Conservation (phyloP, 2,113 vertebrate species). For the Athene noctua region DNA sequence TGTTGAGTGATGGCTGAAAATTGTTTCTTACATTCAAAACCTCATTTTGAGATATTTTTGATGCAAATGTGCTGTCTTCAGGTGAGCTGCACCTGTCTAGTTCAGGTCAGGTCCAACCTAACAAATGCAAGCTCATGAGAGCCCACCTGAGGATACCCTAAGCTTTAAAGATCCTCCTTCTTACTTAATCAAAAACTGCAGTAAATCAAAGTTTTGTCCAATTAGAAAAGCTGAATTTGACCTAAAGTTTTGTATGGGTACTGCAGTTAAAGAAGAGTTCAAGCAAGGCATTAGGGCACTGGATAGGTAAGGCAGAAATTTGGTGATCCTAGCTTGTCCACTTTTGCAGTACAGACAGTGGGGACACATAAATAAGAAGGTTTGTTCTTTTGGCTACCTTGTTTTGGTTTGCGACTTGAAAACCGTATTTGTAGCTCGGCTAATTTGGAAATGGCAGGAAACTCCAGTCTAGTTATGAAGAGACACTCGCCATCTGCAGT, state of each 20-base stretch:
- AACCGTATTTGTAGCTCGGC: slow-evolving; percentile 47
- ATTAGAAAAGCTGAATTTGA: background rate
- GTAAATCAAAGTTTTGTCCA: background rate
- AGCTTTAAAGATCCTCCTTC: background rate
- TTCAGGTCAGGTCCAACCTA: background rate
- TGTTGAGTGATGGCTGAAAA: background rate
- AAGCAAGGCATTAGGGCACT: background rate
- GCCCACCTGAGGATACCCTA: background rate
- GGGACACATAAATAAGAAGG: background rate
- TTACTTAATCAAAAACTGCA: background rate
- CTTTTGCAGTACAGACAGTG: background rate
- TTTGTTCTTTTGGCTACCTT: slow-evolving; percentile 4
- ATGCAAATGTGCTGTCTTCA: background rate
- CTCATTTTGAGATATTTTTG: background rate
- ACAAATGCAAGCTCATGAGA: background rate
- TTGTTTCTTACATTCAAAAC: background rate
- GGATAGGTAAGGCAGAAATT: background rate
- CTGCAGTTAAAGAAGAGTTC: background rate
- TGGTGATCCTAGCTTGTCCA: background rate
- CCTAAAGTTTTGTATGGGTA: background rate
- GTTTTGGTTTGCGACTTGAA: slow-evolving; percentile 58
- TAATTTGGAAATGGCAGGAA: slow-evolving; percentile 60
- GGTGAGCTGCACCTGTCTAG: background rate
- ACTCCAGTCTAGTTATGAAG: slow-evolving; percentile 55
- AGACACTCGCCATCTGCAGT: slow-evolving; percentile 74